Percentiles rank a stretch among this genome's conserved stretches.
Evolutionary conservation across 2,113 vertebrate species (phyloP).

Genomic region (Forbesichthys papilliferus): DNA sequence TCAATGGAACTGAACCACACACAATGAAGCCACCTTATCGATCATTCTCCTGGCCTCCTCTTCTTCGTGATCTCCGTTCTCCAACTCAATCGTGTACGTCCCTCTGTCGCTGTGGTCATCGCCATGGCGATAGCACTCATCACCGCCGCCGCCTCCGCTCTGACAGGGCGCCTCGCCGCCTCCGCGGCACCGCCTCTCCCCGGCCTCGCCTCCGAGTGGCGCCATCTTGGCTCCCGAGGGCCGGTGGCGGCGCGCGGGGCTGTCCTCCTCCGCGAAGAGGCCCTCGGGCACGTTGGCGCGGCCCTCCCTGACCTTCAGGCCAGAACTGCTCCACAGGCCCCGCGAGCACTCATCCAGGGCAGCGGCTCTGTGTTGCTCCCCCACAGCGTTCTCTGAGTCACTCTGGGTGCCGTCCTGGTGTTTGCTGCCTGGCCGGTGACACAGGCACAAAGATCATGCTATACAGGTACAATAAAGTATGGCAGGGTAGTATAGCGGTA

Average conservation of each 20-base stretch:
- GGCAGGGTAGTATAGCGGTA: too few relatives aligned
- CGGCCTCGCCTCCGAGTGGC: slow-evolving; percentile 31
- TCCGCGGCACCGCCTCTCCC: slow-evolving; percentile 42
- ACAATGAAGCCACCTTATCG: slow-evolving; percentile 81
- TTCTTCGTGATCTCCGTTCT: slow-evolving; percentile 88
- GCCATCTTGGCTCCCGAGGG: slow-evolving; percentile 53
- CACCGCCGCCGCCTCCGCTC: slow-evolving; percentile 24
- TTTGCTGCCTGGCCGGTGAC: slow-evolving; percentile 82
- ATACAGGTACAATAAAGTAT: too few relatives aligned
- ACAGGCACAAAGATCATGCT: not conserved
- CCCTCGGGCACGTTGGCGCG: slow-evolving; percentile 73
- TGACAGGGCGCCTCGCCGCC: slow-evolving; percentile 49
- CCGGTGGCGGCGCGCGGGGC: slow-evolving; percentile 76
- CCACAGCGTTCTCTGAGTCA: slow-evolving; percentile 89
- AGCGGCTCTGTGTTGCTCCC: slow-evolving; percentile 80
- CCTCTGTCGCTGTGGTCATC: slow-evolving; percentile 94
- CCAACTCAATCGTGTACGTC: slow-evolving; percentile 92
- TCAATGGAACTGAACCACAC: not conserved
- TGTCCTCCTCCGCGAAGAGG: slow-evolving; percentile 76
- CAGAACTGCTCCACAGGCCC: slow-evolving; percentile 72
- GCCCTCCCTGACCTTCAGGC: slow-evolving; percentile 76
- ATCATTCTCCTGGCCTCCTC: slow-evolving; percentile 92
- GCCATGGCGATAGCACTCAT: slow-evolving; percentile 69
- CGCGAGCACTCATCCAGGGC: slow-evolving; percentile 82
- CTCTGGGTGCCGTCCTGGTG: slow-evolving; percentile 97